Base-by-base conservation (phyloP, 2,113 vertebrate species). In the Heteronetta atricapilla region DNA sequence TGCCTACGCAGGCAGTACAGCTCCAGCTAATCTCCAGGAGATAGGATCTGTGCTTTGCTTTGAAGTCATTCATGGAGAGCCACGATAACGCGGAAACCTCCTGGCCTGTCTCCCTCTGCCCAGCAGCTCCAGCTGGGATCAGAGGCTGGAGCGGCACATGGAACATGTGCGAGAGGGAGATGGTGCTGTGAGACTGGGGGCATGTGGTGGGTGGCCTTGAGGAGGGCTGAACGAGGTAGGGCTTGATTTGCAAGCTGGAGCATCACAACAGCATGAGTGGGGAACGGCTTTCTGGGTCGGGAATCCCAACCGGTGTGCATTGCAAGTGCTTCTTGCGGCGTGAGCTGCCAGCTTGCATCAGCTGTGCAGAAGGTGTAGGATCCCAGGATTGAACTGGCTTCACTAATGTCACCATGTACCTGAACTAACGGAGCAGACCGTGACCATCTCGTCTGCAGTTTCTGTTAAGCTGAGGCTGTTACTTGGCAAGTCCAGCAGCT, bases 31-130 rank as follows among this genome's bases (percentile, higher is more conserved):
- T 90, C 88, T 93, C 64, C 69, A 72, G 69, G n/a, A 94, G 92
- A 86, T 89, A 80, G 92, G n/a, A 94, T 93, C 95, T 87, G 1
- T 75, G 16, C 2, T 6, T 36, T 69, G 58, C 90, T 94, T 89
- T 96, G 86, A 94, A 96, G 90, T 79, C n/a, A 69, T 85, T 93
- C 36, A 31, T 82, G 77, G 86, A 87, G 58, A 96, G 81, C 73
- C 73, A 34, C 1, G 59, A 81, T 90, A 77, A 93, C 20, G 31
- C 75, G 73, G 69, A 85, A 88, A 62, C 84, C 69, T 90, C 20
- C 78, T 79, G 80, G 60, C 22, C 66, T 66, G 42, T 64, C 60
- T 86, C 44, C n/a, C 44, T 53, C 44, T 88, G 88, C 76, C 60
- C 33, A 1, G 80, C 77, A 59, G 92, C 80, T 82, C 34, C 74